Evolutionary conservation across 2,888 invertebrate genomes (phyloP).

Genomic region (Nephrotoma appendiculata): DNA sequence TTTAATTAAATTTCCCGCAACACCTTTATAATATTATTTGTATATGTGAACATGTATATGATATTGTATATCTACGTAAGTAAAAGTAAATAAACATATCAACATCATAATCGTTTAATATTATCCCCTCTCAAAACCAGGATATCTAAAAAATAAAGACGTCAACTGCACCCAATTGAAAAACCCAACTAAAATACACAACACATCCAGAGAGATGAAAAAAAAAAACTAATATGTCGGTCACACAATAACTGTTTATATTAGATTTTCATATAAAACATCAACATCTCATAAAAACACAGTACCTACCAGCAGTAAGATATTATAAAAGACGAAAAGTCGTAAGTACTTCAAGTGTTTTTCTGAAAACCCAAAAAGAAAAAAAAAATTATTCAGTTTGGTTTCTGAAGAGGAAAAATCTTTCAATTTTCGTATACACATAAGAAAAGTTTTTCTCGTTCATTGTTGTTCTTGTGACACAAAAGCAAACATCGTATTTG

Average conservation of each 20-base stretch:
- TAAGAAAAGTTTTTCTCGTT: background rate
- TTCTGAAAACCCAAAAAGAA: background rate
- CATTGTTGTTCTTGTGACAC: background rate
- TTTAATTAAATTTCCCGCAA: background rate
- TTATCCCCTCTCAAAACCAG: background rate
- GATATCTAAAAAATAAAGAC: background rate
- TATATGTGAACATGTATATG: background rate
- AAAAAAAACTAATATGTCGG: background rate
- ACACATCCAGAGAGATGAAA: background rate
- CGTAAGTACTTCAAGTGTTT: background rate
- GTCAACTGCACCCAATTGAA: background rate
- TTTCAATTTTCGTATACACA: background rate
- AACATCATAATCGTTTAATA: background rate
- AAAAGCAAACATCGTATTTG: background rate
- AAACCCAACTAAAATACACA: background rate
- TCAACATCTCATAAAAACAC: background rate
- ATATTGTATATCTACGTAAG: background rate
- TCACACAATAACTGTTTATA: background rate
- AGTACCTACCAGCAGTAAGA: background rate
- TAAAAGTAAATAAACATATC: background rate
- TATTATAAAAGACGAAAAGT: background rate
- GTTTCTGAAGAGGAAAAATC: background rate
- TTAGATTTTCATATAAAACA: background rate
- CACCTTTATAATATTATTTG: background rate
- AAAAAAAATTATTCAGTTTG: background rate